Conservation (phyloP, 2,797 vertebrate genomes). For the Sebastes alutus region DNA sequence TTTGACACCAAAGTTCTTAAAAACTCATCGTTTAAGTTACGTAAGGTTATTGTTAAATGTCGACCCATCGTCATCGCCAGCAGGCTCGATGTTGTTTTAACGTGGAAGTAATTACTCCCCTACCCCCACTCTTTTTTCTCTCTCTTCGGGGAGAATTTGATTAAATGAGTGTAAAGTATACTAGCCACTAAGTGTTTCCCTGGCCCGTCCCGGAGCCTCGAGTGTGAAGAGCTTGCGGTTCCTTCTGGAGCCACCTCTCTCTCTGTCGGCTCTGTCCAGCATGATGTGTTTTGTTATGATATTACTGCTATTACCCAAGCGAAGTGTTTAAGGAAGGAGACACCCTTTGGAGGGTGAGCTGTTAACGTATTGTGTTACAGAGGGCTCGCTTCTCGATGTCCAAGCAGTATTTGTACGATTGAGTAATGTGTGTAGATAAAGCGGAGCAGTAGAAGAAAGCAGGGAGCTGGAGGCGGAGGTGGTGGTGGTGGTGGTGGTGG, state of each 20-base stretch:
- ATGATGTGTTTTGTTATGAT: constrained; percentile 59
- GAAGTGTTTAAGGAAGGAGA: constrained; percentile 51
- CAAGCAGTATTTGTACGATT: constrained; percentile 22
- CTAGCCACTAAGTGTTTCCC: constrained; percentile 60
- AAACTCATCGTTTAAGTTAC: constrained; percentile 57
- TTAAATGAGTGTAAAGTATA: constrained; percentile 67
- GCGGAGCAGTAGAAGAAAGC: background rate
- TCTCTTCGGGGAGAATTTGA: constrained; percentile 62
- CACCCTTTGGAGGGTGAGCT: constrained; percentile 9
- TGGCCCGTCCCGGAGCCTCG: constrained; percentile 17
- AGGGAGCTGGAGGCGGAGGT: background rate
- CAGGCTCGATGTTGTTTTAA: constrained; percentile 72
- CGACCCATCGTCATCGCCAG: constrained; percentile 47
- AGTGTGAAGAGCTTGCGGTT: constrained; percentile 58
- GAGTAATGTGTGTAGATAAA: constrained; percentile 32
- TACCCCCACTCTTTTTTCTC: background rate
- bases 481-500: background rate
- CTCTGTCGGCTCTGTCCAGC: constrained; percentile 7
- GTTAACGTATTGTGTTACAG: constrained; percentile 25
- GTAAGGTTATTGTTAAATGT: constrained; percentile 65
- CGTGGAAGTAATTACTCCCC: constrained; percentile 74
- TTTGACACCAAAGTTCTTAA: constrained; percentile 32
- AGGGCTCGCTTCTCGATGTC: constrained; percentile 22
- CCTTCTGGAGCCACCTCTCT: constrained; percentile 39
- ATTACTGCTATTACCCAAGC: constrained; percentile 43